These are phyloP conservation scores for Aplysina aerophoba DNA, from an alignment of 37 sponge, comb jelly and placozoan species.

Conservation along the genomic window DNA sequence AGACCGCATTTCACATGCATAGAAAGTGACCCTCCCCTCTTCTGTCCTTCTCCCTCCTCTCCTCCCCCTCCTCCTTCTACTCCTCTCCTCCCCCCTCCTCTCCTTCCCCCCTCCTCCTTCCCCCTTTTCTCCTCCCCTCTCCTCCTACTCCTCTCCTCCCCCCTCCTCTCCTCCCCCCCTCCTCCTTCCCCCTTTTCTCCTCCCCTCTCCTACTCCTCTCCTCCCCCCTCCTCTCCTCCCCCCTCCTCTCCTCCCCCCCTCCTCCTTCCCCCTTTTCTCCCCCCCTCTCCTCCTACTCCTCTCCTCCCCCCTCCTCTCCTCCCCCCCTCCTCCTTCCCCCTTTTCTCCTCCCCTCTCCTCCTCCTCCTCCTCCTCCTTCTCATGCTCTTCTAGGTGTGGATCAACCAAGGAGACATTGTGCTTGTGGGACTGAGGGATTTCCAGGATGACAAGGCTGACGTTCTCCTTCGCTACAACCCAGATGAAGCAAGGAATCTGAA, in stretches of 20 bases:
- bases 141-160: too few relatives aligned
- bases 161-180: too few relatives aligned
- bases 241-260: neutral
- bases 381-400: conserved; percentile 79
- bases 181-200: too few relatives aligned
- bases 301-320: neutral
- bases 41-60: neutral
- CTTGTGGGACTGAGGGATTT: conserved; percentile 95
- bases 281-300: neutral
- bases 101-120: too few relatives aligned
- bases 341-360: neutral
- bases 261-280: too few relatives aligned
- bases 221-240: too few relatives aligned
- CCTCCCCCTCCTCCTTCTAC: too few relatives aligned
- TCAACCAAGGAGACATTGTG: conserved; percentile 95
- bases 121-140: too few relatives aligned
- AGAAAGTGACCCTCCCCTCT: neutral
- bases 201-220: too few relatives aligned
- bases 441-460: conserved; percentile 97
- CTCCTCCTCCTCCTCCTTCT: neutral
- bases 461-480: conserved; percentile 91
- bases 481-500: conserved; percentile 98
- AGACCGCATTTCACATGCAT: neutral
- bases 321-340: too few relatives aligned
- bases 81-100: too few relatives aligned